Evolutionary conservation across 2,797 vertebrate species (phyloP).

Genomic region (Anniella stebbinsi): DNA sequence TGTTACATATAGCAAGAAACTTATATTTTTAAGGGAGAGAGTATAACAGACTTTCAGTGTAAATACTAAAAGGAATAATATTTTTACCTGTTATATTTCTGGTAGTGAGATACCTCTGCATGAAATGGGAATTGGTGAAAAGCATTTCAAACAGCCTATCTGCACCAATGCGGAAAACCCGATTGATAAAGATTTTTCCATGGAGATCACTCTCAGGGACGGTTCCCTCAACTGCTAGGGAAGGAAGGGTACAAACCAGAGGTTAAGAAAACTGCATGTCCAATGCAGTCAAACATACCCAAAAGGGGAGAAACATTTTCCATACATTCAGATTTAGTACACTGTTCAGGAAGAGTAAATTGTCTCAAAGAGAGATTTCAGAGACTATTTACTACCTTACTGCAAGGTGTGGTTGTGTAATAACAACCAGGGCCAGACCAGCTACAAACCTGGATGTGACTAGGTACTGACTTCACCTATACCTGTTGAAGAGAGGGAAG

Average conservation of each 20-base stretch:
- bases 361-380: neutral
- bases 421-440: neutral
- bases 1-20: neutral
- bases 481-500: neutral
- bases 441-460: neutral
- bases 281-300: slow-evolving; percentile 8
- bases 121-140: slow-evolving; percentile 92
- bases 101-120: slow-evolving; percentile 85
- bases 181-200: slow-evolving; percentile 91
- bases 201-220: slow-evolving; percentile 79
- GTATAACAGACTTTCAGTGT: neutral
- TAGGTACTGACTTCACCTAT: neutral
- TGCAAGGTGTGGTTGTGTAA: neutral
- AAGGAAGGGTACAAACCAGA: slow-evolving; percentile 56
- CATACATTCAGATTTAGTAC: neutral
- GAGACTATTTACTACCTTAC: neutral
- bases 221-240: slow-evolving; percentile 81
- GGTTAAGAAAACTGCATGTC: slow-evolving; percentile 30
- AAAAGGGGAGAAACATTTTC: slow-evolving; percentile 29
- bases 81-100: slow-evolving; percentile 92
- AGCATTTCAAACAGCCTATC: slow-evolving; percentile 95
- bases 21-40: slow-evolving; percentile 21
- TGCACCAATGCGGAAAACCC: slow-evolving; percentile 91
- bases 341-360: neutral
- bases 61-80: slow-evolving; percentile 28